A percentile compares a stretch with the other conserved stretches of the same genome.
Evolutionary conservation across 1,140 invertebrate species (phyloP).

Genomic region (Lepidurus packardi): DNA sequence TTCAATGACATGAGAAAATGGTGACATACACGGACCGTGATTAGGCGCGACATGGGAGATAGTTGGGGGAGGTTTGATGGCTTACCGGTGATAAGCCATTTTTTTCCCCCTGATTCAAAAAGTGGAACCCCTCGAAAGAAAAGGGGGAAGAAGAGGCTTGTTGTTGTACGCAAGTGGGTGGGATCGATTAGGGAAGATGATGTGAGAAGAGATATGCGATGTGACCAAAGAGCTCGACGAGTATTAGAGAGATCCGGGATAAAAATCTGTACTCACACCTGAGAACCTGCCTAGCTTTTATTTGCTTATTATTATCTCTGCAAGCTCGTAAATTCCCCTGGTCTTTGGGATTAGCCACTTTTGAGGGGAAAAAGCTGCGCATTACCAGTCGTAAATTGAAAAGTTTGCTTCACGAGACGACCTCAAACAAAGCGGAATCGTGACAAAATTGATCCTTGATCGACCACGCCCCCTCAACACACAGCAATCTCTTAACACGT

Average conservation of each 20-base stretch:
- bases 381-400: constrained; percentile 2
- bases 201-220: background rate
- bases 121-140: too few species aligned
- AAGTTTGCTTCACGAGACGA: background rate
- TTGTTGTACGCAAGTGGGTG: background rate
- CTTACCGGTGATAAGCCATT: background rate
- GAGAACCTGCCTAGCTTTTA: background rate
- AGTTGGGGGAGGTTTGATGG: constrained; percentile 1
- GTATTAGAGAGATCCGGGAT: background rate
- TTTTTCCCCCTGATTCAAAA: background rate
- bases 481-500: constrained; percentile 2
- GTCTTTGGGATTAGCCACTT: background rate
- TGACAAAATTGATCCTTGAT: constrained; percentile 15
- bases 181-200: background rate
- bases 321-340: background rate
- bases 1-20: constrained; percentile 11
- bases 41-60: constrained; percentile 17
- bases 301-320: background rate
- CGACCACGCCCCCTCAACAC: background rate
- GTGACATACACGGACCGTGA: background rate
- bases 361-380: background rate
- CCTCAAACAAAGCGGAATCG: background rate
- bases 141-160: too few species aligned
- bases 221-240: background rate
- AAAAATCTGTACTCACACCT: background rate